Evolutionary conservation across 2,888 invertebrate genomes (phyloP).

Genomic region (Buathra laborator): DNA sequence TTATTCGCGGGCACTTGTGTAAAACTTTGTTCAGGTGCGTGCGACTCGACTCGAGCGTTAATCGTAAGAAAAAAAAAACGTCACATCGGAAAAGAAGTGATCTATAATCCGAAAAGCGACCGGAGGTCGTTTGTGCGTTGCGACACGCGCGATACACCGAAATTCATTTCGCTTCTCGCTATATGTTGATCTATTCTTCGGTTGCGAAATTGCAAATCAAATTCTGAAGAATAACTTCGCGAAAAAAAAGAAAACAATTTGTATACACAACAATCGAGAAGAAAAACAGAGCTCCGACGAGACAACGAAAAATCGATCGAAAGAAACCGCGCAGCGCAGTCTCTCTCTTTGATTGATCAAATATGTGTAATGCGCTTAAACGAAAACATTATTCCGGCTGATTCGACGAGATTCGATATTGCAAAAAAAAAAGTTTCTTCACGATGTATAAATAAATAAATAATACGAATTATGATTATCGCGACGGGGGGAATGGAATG

Average conservation of each 20-base stretch:
- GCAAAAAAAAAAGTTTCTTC: constrained; percentile 14
- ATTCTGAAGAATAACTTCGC: constrained; percentile 5
- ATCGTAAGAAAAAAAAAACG: neutral
- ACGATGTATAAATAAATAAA: constrained; percentile 52
- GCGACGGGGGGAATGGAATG: constrained; percentile 58
- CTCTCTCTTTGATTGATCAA: constrained; percentile 28
- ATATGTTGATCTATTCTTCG: neutral
- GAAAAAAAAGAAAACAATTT: neutral
- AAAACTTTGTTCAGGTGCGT: constrained; percentile 56
- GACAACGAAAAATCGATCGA: neutral
- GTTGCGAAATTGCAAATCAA: neutral
- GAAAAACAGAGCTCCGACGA: neutral
- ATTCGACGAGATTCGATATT: neutral
- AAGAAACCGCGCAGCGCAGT: neutral
- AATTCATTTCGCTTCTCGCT: neutral
- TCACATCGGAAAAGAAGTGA: neutral
- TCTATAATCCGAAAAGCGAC: no score
- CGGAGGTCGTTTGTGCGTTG: neutral
- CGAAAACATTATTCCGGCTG: constrained; percentile 19
- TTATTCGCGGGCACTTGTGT: constrained; percentile 51
- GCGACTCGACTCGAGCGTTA: constrained; percentile 6
- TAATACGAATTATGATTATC: constrained; percentile 47
- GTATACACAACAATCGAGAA: neutral
- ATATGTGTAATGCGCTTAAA: neutral
- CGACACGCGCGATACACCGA: no score